Evolutionary conservation across 2,113 vertebrate genomes (phyloP).

Genomic region (Apodemus speciosus): DNA sequence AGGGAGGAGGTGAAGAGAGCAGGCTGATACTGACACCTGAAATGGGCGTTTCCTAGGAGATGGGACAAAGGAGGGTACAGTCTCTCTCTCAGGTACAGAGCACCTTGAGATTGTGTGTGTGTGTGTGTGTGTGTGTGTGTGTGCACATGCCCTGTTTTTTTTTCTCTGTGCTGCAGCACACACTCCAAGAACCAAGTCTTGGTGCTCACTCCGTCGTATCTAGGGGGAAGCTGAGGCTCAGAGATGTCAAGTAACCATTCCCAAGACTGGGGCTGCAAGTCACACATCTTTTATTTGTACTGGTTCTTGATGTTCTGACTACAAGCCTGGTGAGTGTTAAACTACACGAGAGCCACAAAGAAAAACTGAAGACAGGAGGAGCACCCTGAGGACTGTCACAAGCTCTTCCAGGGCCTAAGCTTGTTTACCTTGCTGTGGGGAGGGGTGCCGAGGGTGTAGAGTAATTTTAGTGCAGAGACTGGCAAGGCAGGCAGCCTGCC

Average conservation of each 20-base stretch:
- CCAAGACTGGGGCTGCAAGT: neutral
- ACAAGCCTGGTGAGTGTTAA: conserved; percentile 11
- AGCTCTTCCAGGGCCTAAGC: neutral
- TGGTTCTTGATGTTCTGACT: neutral
- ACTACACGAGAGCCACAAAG: neutral
- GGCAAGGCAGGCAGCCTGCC: conserved; percentile 51
- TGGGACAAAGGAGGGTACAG: neutral
- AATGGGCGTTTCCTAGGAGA: conserved; percentile 56
- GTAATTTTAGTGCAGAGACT: conserved; percentile 51
- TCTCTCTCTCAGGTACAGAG: neutral
- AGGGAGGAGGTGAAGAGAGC: conserved; percentile 48
- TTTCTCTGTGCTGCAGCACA: neutral
- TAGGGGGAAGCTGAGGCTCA: conserved; percentile 28
- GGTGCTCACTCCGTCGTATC: neutral
- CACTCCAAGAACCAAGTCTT: neutral
- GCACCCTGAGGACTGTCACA: neutral
- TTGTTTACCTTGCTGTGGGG: conserved; percentile 27
- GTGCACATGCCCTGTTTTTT: neutral
- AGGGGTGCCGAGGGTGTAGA: neutral
- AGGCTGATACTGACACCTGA: conserved; percentile 35
- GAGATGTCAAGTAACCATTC: neutral
- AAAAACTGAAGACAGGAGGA: conserved; percentile 6
- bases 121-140: neutral
- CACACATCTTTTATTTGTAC: neutral
- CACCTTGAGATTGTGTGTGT: neutral